Percentiles rank a stretch among this genome's conserved stretches.
phyloP scores from a whole-genome alignment of 53 echinoderm and acorn worm species.

The Mesocentrotus franciscanus region DNA sequence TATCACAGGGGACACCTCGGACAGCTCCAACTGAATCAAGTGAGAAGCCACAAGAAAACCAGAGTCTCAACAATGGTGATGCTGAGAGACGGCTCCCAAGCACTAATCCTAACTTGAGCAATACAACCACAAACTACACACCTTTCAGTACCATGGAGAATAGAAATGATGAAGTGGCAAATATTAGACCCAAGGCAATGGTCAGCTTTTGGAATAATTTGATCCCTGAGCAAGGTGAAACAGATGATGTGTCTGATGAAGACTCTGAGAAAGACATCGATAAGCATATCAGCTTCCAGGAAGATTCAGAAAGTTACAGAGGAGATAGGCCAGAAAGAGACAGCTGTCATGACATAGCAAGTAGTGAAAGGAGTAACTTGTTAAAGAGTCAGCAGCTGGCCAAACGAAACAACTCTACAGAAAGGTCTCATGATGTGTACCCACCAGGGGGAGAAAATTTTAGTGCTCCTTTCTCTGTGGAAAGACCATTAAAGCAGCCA shows the following conservation, averaged over 20 bases:
- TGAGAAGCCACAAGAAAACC: conserved; percentile 14
- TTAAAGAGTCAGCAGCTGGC: conserved; percentile 4
- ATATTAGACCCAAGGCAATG: background rate
- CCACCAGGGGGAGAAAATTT: background rate
- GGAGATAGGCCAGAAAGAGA: background rate
- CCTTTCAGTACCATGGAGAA: background rate
- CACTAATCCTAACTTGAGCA: conserved; percentile 14
- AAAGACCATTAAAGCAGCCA: background rate
- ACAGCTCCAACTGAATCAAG: background rate
- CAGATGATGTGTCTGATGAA: background rate
- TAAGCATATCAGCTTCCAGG: conserved; percentile 50
- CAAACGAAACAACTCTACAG: conserved; percentile 24
- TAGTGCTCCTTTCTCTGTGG: background rate
- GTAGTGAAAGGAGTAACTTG: conserved; percentile 31
- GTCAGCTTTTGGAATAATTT: conserved; percentile 49
- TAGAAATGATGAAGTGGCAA: background rate
- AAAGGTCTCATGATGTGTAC: background rate
- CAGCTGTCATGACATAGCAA: background rate
- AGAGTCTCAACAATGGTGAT: conserved; percentile 23
- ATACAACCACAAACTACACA: background rate
- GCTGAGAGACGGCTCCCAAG: background rate
- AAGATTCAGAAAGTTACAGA: background rate
- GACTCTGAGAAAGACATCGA: conserved; percentile 51
- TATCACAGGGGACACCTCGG: background rate
- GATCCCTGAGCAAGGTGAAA: conserved; percentile 14